These are phyloP conservation scores for Hermodice carunculata DNA, from an alignment of 2,888 invertebrate species.

Conservation along the genomic window DNA sequence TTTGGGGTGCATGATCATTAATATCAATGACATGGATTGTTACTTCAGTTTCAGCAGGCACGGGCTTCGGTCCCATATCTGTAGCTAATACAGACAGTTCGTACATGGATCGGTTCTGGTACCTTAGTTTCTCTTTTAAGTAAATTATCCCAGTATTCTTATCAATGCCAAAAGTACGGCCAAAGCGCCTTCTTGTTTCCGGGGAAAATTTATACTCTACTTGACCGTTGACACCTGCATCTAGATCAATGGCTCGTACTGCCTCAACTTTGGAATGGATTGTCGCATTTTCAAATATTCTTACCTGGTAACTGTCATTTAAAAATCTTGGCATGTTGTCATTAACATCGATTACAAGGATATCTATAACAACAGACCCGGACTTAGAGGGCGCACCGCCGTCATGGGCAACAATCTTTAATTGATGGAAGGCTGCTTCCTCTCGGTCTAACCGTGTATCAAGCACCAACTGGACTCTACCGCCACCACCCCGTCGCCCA, in stretches of 20 bases:
- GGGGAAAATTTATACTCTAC: background rate
- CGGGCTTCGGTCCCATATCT: background rate
- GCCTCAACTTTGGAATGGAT: background rate
- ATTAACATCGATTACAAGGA: background rate
- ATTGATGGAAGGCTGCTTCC: background rate
- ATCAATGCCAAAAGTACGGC: background rate
- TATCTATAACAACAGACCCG: background rate
- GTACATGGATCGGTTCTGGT: background rate
- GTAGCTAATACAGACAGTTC: background rate
- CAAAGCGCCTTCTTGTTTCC: background rate
- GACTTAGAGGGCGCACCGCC: background rate
- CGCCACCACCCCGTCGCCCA: background rate
- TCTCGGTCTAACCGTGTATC: background rate
- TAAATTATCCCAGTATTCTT: background rate
- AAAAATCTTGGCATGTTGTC: constrained; percentile 4
- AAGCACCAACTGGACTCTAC: background rate
- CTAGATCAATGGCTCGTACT: constrained; percentile 1
- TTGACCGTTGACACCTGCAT: background rate
- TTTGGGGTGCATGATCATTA: constrained; percentile 3
- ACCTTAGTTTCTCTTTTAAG: background rate
- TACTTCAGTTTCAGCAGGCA: background rate
- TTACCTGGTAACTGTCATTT: background rate
- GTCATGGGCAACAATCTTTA: constrained; percentile 1
- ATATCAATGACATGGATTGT: constrained; percentile 2
- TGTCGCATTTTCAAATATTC: background rate